phyloP scores from a whole-genome alignment of 2,113 vertebrate genomes.

The Lepisosteus oculatus region DNA sequence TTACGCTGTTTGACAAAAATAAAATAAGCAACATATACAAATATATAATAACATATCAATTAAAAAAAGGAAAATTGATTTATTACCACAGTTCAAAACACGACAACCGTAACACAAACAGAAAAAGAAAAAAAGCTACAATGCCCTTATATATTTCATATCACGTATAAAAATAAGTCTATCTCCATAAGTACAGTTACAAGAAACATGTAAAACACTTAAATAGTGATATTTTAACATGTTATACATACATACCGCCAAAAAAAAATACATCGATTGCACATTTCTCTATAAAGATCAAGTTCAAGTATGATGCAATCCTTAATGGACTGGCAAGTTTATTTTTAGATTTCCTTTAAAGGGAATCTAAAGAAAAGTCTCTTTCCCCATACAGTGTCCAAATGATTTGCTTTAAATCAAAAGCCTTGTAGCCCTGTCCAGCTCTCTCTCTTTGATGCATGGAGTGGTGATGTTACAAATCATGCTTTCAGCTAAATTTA shows the following conservation, averaged over 20 bases:
- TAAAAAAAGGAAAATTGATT: constrained; percentile 59
- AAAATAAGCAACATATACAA: constrained; percentile 77
- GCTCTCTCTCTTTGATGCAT: constrained; percentile 27
- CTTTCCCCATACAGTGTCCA: constrained; percentile 59
- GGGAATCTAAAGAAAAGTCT: constrained; percentile 57
- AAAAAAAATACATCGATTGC: constrained; percentile 81
- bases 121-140: constrained; percentile 71
- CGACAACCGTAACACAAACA: constrained; percentile 64
- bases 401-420: constrained; percentile 41
- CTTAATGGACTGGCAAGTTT: constrained; percentile 61
- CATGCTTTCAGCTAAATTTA: constrained; percentile 46
- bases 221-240: constrained; percentile 81
- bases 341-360: constrained; percentile 55
- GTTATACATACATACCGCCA: constrained; percentile 72
- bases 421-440: constrained; percentile 42
- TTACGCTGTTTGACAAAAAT: constrained; percentile 69
- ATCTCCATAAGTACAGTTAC: constrained; percentile 72
- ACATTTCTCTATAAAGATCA: constrained; percentile 86
- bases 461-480: constrained; percentile 42
- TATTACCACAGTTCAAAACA: constrained; percentile 57
- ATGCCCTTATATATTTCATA: constrained; percentile 89
- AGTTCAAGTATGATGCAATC: constrained; percentile 91
- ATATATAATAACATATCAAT: constrained; percentile 62
- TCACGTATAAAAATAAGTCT: constrained; percentile 96
- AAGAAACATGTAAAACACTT: constrained; percentile 79